Evolutionary conservation across 2,888 invertebrate genomes (phyloP), one percentile per base, ranked within the genome.

Genomic region (Stenolophus ochropezus): DNA sequence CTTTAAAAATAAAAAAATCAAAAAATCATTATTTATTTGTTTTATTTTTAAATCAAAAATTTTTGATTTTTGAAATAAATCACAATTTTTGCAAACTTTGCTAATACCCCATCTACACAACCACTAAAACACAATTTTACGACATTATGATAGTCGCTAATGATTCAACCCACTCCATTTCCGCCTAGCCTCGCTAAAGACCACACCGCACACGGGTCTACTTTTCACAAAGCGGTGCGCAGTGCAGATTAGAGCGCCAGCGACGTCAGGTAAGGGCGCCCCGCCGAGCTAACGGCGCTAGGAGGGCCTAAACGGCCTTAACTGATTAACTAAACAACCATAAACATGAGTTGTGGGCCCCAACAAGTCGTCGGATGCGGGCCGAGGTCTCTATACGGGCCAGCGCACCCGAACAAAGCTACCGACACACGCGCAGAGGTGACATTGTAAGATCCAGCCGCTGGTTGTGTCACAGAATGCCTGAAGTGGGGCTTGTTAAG

Each of bases 271-370:
- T 49, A 75, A 23, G 82, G 85, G 69, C 82, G 82, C 83, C 85
- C 85, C 81, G 85, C 84, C 83, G 85, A 61, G 53, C 83, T 84
- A 85, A 85, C 84, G 84, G 84, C 84, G 84, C 84, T 83, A 83
- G 81, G 81, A 75, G 81, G 81, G 65, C 75, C 75, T 81, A 75
- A 81, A 81, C 74, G 81, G 75, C 81, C 81, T 74, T 81, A 81
- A 81, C 81, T 81, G 81, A 81, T 81, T 81, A 81, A 65, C 81
- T 81, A 81, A 81, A 81, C 75, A 81, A 75, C 81, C 81, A 81
- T 81, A 75, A 81, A 81, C 75, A 81, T 75, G 61, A 80, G 80
- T 73, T 80, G 73, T 80, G 80, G 73, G 20, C 42, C 71, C 56
- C 71, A 80, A 80, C 80, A 80, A 56, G 56, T 53, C 51, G 69